Conservation (phyloP, 2,888 invertebrate species). For the Cheilosia urbana region DNA sequence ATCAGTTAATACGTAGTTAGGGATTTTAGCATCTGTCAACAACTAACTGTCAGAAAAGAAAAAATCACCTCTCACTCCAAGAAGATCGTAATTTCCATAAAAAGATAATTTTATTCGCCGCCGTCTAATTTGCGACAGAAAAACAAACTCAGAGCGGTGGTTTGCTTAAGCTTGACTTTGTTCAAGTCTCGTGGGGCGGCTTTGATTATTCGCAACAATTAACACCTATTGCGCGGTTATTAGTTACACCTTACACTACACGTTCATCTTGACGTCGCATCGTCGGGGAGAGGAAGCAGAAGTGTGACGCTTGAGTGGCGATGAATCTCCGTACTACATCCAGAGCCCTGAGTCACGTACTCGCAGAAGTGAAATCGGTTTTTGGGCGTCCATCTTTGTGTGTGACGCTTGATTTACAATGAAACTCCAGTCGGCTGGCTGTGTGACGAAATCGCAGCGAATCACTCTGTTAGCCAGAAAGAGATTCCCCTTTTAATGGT, state of each 20-base stretch:
- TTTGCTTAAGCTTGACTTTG: conserved; percentile 11
- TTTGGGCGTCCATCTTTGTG: not conserved
- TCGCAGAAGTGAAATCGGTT: conserved; percentile 24
- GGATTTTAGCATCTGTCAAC: not conserved
- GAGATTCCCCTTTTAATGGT: conserved; percentile 25
- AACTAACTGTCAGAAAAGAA: not conserved
- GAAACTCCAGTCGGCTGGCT: conserved; percentile 10
- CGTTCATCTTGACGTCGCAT: conserved; percentile 3
- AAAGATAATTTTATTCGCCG: conserved; percentile 1
- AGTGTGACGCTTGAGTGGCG: conserved; percentile 19
- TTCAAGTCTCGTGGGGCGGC: conserved; percentile 9
- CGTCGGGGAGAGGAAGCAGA: conserved; percentile 30
- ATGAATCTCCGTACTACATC: conserved; percentile 1
- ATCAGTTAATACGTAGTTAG: conserved; percentile 6
- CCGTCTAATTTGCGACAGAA: not conserved
- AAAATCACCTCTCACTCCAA: not conserved
- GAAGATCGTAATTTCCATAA: conserved; percentile 15
- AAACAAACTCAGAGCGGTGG: not conserved
- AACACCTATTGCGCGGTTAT: conserved; percentile 43
- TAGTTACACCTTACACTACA: conserved; percentile 36
- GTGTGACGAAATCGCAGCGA: conserved; percentile 32
- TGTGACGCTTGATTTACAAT: conserved; percentile 9
- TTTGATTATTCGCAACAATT: conserved; percentile 24
- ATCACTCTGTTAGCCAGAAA: not conserved
- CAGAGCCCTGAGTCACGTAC: conserved; percentile 8